phyloP scores from a whole-genome alignment of 2,888 invertebrate genomes.

The Hetaerina titia region DNA sequence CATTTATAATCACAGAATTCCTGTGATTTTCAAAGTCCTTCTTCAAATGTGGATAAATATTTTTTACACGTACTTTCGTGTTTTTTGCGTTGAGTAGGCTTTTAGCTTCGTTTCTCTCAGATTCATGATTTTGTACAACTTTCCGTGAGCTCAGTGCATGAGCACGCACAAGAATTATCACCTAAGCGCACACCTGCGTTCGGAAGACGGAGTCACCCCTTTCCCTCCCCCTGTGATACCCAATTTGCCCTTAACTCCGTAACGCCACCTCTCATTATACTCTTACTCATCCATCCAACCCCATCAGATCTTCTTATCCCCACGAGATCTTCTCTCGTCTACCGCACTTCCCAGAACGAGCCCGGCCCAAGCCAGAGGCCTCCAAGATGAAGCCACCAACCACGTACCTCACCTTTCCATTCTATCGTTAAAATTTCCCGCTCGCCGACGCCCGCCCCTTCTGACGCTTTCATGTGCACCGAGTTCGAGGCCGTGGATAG shows the following conservation, averaged over 20 bases:
- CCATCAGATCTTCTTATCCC: neutral
- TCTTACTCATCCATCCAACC: neutral
- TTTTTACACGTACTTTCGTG: too few species aligned
- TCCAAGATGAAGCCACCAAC: neutral
- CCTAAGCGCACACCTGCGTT: too few species aligned
- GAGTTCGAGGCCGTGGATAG: neutral
- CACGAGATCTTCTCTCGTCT: neutral
- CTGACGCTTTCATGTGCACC: conserved; percentile 3
- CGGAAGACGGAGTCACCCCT: too few species aligned
- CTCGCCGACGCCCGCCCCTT: neutral
- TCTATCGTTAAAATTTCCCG: neutral
- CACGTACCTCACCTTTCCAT: neutral
- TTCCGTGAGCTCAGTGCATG: too few species aligned
- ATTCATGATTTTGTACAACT: too few species aligned
- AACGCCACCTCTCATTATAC: neutral
- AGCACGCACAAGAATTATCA: too few species aligned
- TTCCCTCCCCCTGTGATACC: too few species aligned
- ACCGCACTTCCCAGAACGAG: neutral
- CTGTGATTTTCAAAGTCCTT: too few species aligned
- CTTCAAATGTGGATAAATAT: too few species aligned
- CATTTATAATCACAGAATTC: too few species aligned
- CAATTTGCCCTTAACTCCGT: neutral
- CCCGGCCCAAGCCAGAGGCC: conserved; percentile 26
- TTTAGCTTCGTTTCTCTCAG: too few species aligned
- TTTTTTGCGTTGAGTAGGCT: too few species aligned